Percentiles rank a stretch among this genome's conserved stretches.
Evolutionary conservation across 2,888 invertebrate genomes (phyloP).

Genomic region (Dynastes maya): DNA sequence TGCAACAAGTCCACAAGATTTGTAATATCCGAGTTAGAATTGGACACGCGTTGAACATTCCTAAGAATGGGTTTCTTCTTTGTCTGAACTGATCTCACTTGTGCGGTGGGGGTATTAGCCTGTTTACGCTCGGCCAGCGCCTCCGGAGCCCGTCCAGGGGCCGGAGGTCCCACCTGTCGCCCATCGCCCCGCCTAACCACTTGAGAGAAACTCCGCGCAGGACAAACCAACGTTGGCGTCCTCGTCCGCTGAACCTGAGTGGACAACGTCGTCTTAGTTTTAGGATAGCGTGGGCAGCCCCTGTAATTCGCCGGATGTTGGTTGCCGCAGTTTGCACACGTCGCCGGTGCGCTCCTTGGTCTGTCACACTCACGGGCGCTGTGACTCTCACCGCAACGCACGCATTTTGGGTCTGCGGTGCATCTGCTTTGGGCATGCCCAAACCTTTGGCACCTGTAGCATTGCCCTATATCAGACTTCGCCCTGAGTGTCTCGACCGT

Average conservation of each 20-base stretch:
- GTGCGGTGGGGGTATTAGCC: too few relatives aligned
- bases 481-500: background rate
- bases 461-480: background rate
- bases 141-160: too few relatives aligned
- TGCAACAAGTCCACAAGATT: too few relatives aligned
- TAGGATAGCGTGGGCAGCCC: background rate
- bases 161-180: too few relatives aligned
- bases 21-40: too few relatives aligned
- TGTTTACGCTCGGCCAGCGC: too few relatives aligned
- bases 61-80: too few relatives aligned
- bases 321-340: background rate
- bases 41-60: too few relatives aligned
- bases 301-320: background rate
- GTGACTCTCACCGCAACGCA: background rate
- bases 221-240: too few relatives aligned
- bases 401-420: background rate
- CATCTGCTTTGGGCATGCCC: constrained; percentile 4
- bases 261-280: background rate
- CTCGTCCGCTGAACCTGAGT: background rate
- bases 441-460: constrained; percentile 3
- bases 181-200: too few relatives aligned
- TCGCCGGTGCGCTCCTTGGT: background rate
- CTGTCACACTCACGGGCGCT: background rate
- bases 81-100: too few relatives aligned
- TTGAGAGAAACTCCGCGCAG: too few relatives aligned